phyloP scores from a whole-genome alignment of 2,797 vertebrate species.

The Chelmon rostratus region DNA sequence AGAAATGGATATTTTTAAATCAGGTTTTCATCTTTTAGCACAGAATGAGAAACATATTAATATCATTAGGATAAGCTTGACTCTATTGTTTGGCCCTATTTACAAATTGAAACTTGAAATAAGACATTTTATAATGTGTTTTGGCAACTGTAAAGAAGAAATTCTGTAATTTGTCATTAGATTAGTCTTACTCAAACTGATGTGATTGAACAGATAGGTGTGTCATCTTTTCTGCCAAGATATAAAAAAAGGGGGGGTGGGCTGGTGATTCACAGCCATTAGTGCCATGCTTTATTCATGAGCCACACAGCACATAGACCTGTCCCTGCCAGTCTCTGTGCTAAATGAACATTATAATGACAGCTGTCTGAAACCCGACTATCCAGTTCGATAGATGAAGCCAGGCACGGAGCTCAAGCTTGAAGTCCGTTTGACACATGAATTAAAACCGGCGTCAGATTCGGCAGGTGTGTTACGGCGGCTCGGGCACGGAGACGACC shows the following conservation, averaged over 20 bases:
- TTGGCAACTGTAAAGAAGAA: not conserved
- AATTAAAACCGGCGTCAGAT: not conserved
- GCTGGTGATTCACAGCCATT: conserved; percentile 38
- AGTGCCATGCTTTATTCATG: conserved; percentile 58
- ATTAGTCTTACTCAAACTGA: not conserved
- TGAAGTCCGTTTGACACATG: not conserved
- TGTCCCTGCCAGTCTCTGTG: conserved; percentile 2
- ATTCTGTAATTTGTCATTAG: not conserved
- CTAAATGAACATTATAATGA: conserved; percentile 32
- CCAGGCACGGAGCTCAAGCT: not conserved
- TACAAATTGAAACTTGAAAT: not conserved
- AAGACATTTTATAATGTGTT: not conserved
- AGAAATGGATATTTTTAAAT: not conserved
- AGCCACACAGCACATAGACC: conserved; percentile 21
- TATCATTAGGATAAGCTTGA: no score
- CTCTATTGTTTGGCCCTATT: not conserved
- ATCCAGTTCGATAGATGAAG: conserved; percentile 13
- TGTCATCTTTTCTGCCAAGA: not conserved
- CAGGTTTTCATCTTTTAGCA: not conserved
- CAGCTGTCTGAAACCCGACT: conserved; percentile 34
- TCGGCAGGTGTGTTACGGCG: not conserved
- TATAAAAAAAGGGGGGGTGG: not conserved
- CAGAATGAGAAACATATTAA: not conserved
- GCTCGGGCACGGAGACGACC: not conserved
- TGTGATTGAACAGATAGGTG: conserved; percentile 3